Conservation (phyloP, 2,797 vertebrate genomes). For the Scyliorhinus canicula region DNA sequence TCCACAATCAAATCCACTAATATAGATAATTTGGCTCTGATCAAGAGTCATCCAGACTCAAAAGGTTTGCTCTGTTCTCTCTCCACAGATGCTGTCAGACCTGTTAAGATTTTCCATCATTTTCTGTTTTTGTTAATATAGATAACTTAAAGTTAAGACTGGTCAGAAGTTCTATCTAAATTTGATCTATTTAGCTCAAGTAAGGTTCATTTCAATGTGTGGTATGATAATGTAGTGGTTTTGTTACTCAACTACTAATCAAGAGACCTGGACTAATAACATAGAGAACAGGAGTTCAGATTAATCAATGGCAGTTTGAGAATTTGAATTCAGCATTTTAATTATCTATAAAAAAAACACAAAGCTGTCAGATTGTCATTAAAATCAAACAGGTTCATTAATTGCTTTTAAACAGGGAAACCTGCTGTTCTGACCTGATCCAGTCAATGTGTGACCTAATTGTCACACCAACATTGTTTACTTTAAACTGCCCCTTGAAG, state of each 20-base stretch:
- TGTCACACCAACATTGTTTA: not conserved
- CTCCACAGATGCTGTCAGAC: too few relatives aligned
- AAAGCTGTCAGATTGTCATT: not conserved
- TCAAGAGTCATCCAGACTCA: too few relatives aligned
- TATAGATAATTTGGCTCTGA: too few relatives aligned
- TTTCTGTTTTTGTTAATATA: too few relatives aligned
- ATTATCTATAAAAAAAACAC: not conserved
- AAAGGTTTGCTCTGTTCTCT: too few relatives aligned
- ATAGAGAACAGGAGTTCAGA: not conserved
- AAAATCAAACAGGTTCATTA: not conserved
- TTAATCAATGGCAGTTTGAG: not conserved
- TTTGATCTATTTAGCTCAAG: not conserved
- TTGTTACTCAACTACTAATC: not conserved
- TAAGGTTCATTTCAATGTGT: not conserved
- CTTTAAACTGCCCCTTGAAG: not conserved
- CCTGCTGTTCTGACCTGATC: not conserved
- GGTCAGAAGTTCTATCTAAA: not conserved
- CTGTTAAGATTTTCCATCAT: too few relatives aligned
- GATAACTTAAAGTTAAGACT: not conserved
- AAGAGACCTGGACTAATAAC: not conserved
- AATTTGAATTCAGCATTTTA: not conserved
- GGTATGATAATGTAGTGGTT: too few relatives aligned
- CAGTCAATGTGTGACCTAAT: not conserved
- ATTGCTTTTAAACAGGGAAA: not conserved
- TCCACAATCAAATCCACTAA: not conserved